These are phyloP conservation scores for Bombus ignitus DNA, from an alignment of 1,140 invertebrate genomes.

Conservation along the genomic window DNA sequence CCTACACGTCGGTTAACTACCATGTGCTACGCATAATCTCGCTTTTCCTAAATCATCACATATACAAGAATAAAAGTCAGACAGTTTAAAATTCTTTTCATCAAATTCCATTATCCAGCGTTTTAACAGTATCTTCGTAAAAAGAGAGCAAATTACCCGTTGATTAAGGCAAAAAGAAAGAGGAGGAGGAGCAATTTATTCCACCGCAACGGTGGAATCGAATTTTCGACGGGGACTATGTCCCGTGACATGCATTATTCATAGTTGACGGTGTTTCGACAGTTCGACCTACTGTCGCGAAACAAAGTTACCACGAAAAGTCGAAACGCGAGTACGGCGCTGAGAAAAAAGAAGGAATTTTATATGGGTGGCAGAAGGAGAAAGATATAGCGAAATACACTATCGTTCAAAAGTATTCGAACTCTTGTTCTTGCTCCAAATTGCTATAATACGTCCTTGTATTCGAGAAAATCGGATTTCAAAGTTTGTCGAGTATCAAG, in stretches of 20 bases:
- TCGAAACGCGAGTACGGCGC: background rate
- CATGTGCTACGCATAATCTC: no score
- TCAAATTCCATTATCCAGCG: background rate
- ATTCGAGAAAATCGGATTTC: no score
- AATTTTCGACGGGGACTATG: background rate
- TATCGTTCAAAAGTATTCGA: no score
- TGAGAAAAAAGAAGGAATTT: background rate
- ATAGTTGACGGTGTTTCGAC: background rate
- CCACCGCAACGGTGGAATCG: background rate
- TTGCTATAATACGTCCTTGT: no score
- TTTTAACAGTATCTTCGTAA: background rate
- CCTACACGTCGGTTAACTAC: no score
- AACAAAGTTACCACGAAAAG: background rate
- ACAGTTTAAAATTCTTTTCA: background rate
- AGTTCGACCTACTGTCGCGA: slow-evolving; percentile 14
- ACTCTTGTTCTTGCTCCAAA: no score
- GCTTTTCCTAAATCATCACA: background rate
- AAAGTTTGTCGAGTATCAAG: no score
- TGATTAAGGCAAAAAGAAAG: background rate
- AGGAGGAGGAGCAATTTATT: background rate
- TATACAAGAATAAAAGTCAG: background rate
- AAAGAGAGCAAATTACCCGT: background rate
- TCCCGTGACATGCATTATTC: slow-evolving; percentile 2
- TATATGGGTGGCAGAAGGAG: background rate
- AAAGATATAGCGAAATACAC: background rate